Evolutionary conservation across 2,113 vertebrate species (phyloP).

Genomic region (Istiophorus platypterus): DNA sequence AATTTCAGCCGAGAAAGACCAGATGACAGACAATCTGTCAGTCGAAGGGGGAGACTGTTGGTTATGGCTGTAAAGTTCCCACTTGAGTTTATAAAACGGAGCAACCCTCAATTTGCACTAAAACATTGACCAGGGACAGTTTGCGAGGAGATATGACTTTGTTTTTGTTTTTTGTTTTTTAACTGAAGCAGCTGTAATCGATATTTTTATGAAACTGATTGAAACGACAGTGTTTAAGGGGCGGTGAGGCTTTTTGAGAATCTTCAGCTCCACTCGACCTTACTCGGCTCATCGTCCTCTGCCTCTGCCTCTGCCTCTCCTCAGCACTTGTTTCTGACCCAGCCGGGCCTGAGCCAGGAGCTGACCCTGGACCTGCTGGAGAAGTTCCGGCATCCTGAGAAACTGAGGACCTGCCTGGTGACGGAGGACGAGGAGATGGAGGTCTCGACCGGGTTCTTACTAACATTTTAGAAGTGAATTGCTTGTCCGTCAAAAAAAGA

Average conservation of each 20-base stretch:
- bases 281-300: background rate
- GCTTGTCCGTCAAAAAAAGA: background rate
- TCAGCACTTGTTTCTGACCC: conserved; percentile 87
- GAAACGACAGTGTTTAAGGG: no score
- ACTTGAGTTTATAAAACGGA: no score
- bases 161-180: no score
- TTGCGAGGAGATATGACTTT: no score
- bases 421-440: conserved; percentile 90
- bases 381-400: conserved; percentile 87
- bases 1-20: background rate
- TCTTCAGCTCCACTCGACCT: no score
- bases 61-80: background rate
- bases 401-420: conserved; percentile 74
- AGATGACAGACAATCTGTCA: background rate
- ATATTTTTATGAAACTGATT: no score
- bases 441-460: conserved; percentile 66
- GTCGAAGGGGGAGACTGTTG: no score
- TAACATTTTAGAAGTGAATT: background rate
- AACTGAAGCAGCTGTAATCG: no score
- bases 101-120: no score
- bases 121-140: no score
- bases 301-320: no score
- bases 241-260: no score
- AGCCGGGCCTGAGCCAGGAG: conserved; percentile 82
- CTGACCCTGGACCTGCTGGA: conserved; percentile 91